Conservation (phyloP, 2,113 vertebrate genomes). For the Scolopax mira region DNA sequence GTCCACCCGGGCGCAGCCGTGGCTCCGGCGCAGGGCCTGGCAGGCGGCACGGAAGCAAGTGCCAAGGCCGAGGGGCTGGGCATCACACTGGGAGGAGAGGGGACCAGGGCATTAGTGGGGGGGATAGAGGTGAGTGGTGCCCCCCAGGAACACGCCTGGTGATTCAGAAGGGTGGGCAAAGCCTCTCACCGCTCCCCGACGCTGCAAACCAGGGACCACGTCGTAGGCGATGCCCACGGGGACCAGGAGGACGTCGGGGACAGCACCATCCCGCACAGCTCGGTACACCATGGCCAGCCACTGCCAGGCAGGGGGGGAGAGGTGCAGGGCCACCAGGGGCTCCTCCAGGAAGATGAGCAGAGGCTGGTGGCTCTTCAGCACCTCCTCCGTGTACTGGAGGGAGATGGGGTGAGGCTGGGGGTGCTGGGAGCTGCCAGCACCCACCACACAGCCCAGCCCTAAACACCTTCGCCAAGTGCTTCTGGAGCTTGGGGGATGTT, state of each 20-base stretch:
- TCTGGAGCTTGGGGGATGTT: too few relatives aligned
- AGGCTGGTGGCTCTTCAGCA: slow-evolving; percentile 80
- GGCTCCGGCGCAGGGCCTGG: not conserved
- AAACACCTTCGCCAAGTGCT: rapidly evolving
- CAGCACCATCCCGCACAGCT: slow-evolving; percentile 55
- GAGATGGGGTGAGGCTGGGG: not conserved
- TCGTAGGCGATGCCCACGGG: slow-evolving; percentile 87
- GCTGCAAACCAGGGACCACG: not conserved
- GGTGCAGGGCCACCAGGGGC: slow-evolving; percentile 32
- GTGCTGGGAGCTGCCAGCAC: rapidly evolving
- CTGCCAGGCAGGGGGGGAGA: slow-evolving; percentile 52
- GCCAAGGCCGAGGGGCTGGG: not conserved
- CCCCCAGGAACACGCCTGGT: rapidly evolving
- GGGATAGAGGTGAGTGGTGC: rapidly evolving
- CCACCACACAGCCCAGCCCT: rapidly evolving
- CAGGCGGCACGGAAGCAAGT: not conserved
- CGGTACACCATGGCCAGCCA: slow-evolving; percentile 73
- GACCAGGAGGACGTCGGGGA: slow-evolving; percentile 80
- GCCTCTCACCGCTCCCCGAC: slow-evolving; percentile 20
- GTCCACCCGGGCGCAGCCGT: slow-evolving; percentile 79
- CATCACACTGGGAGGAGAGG: not conserved
- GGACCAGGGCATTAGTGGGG: rapidly evolving
- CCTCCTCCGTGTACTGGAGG: slow-evolving; percentile 78
- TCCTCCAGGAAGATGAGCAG: slow-evolving; percentile 80
- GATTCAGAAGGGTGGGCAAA: rapidly evolving